phyloP scores from a whole-genome alignment of 1,140 invertebrate genomes.

The Musca domestica region DNA sequence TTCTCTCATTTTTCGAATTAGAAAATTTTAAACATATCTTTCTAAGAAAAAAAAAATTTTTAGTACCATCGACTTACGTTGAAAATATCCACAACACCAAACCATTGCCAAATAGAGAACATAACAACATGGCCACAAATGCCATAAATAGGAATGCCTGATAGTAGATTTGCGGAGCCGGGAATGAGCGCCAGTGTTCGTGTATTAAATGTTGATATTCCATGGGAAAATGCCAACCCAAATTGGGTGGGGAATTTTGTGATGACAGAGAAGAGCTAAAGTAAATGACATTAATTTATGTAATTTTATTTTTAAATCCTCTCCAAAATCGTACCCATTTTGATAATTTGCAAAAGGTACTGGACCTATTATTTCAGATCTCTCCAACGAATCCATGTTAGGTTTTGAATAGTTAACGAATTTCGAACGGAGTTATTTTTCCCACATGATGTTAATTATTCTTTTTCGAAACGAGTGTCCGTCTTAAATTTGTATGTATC shows the following conservation, averaged over 20 bases:
- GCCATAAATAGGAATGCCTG: slow-evolving; percentile 72
- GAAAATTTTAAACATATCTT: too few species aligned
- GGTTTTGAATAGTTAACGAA: not conserved
- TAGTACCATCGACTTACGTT: slow-evolving; percentile 59
- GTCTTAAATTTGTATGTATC: not conserved
- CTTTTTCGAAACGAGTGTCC: not conserved
- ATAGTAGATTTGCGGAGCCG: slow-evolving; percentile 68
- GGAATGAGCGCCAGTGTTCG: slow-evolving; percentile 70
- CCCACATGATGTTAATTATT: not conserved
- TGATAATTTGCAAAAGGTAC: not conserved
- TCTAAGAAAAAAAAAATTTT: slow-evolving; percentile 19
- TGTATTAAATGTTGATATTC: slow-evolving; percentile 69
- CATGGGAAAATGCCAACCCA: slow-evolving; percentile 70
- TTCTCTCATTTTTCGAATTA: too few species aligned
- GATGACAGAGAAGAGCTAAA: not conserved
- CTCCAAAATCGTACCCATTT: not conserved
- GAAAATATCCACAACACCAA: slow-evolving; percentile 81
- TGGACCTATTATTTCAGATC: slow-evolving; percentile 1
- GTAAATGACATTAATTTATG: not conserved
- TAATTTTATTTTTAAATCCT: not conserved
- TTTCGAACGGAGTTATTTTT: not conserved
- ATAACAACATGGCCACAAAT: slow-evolving; percentile 68
- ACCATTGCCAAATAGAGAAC: slow-evolving; percentile 72
- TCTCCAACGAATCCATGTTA: not conserved
- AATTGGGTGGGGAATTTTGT: slow-evolving; percentile 27